Evolutionary conservation across 2,113 vertebrate genomes (phyloP), one percentile per base, ranked within the genome.

Genomic region (Chaetodon auriga): DNA sequence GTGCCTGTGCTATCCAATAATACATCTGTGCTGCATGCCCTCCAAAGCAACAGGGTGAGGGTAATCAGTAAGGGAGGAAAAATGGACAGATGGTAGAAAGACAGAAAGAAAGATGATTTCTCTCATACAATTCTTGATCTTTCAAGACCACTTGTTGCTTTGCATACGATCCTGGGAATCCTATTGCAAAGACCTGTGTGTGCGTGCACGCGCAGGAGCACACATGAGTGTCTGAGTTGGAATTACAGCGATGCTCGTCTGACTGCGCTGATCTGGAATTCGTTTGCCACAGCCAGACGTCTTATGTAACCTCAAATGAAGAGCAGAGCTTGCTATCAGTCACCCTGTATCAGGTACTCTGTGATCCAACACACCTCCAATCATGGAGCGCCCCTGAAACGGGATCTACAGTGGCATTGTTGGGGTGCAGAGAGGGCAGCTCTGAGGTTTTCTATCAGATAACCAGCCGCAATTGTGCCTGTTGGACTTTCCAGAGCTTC

Each of bases 391-490:
- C 68, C 80, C 73, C 90, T 92, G 93, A 89, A 94, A 93, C 30
- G 10, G 79, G 92, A 93, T 93, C 57, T 89, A 73, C 62, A 14
- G 57, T 55, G 41, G 87, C 87, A 90, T 94, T 92, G 90, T 91
- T 73, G 82, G 89, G 90, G 86, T 69, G 82, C 90, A 78, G 78
- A 35, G 70, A 91, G 85, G 91, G 74, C 89, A 86, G 75, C 63
- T 41, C 81, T n/a, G 71, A 84, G 64, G 71, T 75, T 92, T 94
- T 92, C 91, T 71, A 90, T 92, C 91, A 80, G 87, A 88, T 94
- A 85, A 87, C 88, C 85, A 10, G 70, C 58, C 30, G 55, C 85
- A 78, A 83, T 91, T 87, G 90, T 90, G 82, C 48, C 55, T 3
- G 41, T 25, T 80, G 82, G 72, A 85, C 62, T 90, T 94, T 93